phyloP scores from a whole-genome alignment of 2,888 invertebrate genomes.

The Achlya flavicornis region DNA sequence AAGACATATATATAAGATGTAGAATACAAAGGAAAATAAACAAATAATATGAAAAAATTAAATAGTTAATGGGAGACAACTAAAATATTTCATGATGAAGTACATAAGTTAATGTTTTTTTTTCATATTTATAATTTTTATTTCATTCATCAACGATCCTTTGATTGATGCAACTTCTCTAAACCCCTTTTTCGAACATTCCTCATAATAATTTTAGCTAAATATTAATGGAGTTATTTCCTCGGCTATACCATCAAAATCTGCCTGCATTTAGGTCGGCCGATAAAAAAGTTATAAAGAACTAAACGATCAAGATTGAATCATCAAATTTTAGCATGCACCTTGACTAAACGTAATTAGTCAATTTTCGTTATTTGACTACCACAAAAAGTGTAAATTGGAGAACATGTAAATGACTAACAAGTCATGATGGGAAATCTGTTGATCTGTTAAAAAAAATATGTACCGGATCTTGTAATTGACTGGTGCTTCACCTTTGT shows the following conservation, averaged over 20 bases:
- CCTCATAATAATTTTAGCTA: not conserved
- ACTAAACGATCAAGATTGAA: conserved; percentile 23
- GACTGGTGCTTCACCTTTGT: not conserved
- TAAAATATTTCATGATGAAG: too few relatives aligned
- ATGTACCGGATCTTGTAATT: not conserved
- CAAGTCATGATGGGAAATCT: not conserved
- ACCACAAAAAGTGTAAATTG: not conserved
- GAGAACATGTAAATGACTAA: too few relatives aligned
- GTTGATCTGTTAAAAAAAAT: too few relatives aligned
- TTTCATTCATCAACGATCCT: too few relatives aligned
- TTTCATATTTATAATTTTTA: too few relatives aligned
- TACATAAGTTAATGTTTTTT: too few relatives aligned
- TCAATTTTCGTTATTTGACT: conserved; percentile 18
- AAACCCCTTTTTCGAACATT: too few relatives aligned
- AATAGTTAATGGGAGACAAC: too few relatives aligned
- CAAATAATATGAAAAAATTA: too few relatives aligned
- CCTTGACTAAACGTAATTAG: conserved; percentile 33
- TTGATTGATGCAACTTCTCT: too few relatives aligned
- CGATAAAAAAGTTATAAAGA: not conserved
- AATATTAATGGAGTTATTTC: not conserved
- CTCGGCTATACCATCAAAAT: not conserved
- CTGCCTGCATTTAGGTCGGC: not conserved
- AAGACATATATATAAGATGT: too few relatives aligned
- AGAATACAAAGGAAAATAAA: too few relatives aligned
- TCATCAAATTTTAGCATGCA: conserved; percentile 36